phyloP scores from a whole-genome alignment of 2,113 vertebrate genomes.

The Manacus vitellinus region DNA sequence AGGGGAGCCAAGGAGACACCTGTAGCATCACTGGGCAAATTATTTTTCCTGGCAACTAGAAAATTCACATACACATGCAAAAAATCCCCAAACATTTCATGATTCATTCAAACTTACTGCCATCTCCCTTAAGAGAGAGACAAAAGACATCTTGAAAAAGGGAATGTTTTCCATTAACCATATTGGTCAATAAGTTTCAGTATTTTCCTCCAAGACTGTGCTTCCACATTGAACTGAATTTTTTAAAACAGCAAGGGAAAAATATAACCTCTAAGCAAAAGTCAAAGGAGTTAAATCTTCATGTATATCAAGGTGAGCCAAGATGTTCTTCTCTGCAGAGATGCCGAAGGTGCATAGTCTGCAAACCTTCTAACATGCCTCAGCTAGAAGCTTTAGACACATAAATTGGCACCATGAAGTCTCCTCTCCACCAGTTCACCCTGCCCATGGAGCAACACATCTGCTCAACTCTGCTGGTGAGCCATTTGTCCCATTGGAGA shows the following conservation, averaged over 20 bases:
- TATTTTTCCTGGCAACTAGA: neutral
- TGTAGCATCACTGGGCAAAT: constrained; percentile 28
- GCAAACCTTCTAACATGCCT: neutral
- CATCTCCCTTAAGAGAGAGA: neutral
- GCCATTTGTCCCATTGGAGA: neutral
- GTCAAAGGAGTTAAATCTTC: neutral
- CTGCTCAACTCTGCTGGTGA: neutral
- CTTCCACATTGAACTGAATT: neutral
- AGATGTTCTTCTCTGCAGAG: neutral
- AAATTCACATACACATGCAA: neutral
- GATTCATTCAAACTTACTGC: neutral
- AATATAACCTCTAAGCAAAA: neutral
- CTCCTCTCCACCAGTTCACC: neutral
- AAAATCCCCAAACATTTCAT: neutral
- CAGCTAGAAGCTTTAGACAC: neutral
- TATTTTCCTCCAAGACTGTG: neutral
- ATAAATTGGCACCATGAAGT: neutral
- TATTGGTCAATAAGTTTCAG: neutral
- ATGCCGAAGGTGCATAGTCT: neutral
- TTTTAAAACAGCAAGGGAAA: neutral
- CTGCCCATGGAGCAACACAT: rapidly evolving
- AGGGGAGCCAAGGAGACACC: constrained; percentile 12
- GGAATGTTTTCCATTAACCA: neutral
- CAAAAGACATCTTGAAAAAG: neutral
- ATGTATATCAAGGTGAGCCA: rapidly evolving